A percentile compares a stretch with the other conserved stretches of the same genome.
phyloP scores from a whole-genome alignment of 2,113 vertebrate species.

The Peucedramus taeniatus region DNA sequence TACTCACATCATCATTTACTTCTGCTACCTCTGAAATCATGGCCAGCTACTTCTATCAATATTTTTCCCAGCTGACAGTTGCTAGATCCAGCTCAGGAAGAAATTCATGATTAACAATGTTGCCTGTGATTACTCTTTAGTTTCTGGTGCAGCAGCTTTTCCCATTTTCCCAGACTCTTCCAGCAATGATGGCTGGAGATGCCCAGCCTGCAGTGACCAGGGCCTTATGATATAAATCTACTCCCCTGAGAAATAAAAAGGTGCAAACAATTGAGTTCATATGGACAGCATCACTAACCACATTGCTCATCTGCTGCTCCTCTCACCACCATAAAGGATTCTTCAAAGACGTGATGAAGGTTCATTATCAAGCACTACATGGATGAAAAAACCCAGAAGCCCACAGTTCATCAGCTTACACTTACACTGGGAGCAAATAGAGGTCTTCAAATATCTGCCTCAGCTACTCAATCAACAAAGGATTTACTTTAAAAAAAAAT shows the following conservation, averaged over 20 bases:
- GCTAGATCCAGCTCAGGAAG: not conserved
- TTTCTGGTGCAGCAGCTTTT: not conserved
- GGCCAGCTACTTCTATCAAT: not conserved
- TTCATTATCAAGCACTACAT: not conserved
- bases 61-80: not conserved
- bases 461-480: not conserved
- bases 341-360: not conserved
- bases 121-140: not conserved
- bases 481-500: not conserved
- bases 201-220: not conserved
- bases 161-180: not conserved
- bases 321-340: not conserved
- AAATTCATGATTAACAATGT: not conserved
- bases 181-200: not conserved
- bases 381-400: not conserved
- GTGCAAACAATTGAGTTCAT: not conserved
- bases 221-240: not conserved
- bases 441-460: not conserved
- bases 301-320: not conserved
- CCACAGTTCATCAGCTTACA: not conserved
- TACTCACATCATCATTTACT: not conserved
- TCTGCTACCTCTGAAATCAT: not conserved
- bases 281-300: not conserved
- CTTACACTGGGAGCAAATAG: not conserved
- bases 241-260: not conserved